Percentiles rank a stretch among this genome's conserved stretches.
Conservation (phyloP, 2,888 invertebrate genomes). For the Acronicta leporina region DNA sequence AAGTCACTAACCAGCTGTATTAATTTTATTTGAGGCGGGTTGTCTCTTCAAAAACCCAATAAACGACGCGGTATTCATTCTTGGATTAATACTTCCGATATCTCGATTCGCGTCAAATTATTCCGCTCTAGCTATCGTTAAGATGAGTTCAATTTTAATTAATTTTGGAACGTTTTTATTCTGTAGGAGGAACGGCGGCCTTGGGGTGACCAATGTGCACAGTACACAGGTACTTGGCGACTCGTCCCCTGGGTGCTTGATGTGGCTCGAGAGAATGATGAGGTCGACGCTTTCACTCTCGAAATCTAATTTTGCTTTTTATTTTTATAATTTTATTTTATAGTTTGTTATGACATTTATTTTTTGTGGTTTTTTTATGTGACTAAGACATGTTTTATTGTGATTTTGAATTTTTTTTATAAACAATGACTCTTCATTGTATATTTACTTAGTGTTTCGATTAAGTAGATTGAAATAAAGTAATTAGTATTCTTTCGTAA, state of each 20-base stretch:
- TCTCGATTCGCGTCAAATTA: neutral
- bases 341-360: slow-evolving; percentile 4
- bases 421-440: neutral
- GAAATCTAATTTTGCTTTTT: slow-evolving; percentile 48
- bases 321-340: slow-evolving; percentile 1
- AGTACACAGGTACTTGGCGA: slow-evolving; percentile 80
- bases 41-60: neutral
- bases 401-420: neutral
- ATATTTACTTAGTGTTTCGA: neutral
- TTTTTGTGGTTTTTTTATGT: slow-evolving; percentile 4
- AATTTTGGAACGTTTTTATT: slow-evolving; percentile 1
- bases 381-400: neutral
- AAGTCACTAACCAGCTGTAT: neutral
- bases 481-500: no score
- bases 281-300: slow-evolving; percentile 57
- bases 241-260: slow-evolving; percentile 77
- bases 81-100: neutral
- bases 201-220: slow-evolving; percentile 74
- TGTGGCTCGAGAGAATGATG: slow-evolving; percentile 70
- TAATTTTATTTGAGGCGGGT: neutral
- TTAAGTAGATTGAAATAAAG: neutral
- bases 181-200: slow-evolving; percentile 76
- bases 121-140: neutral
- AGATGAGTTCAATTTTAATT: neutral
- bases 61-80: neutral